Evolutionary conservation across 2,888 invertebrate genomes (phyloP), one percentile per base, ranked within the genome.

Genomic region (Cataglyphis livida): DNA sequence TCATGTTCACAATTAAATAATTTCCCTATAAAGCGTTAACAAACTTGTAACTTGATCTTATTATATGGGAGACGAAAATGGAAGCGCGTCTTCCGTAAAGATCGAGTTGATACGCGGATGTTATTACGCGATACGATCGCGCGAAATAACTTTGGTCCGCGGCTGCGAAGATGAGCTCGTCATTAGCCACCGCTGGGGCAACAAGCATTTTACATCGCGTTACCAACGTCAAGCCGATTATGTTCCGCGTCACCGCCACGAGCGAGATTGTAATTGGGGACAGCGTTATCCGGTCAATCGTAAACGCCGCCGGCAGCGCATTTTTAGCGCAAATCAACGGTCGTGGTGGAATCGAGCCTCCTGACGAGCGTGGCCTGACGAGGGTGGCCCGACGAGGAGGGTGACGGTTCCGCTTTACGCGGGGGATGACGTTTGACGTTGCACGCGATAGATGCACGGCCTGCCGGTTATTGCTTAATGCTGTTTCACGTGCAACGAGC

Each of bases 401-500:
- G n/a, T 51, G 51, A 38, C 35, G 35, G 6, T 35, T 6, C 71
- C 83, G 82, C 28, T 84, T 75, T 81, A 76, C 83, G 70, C 81
- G 48, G 70, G 57, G 79, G 65, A 66, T 89, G 91, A 91, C 91
- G 86, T 92, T 92, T 91, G 92, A 92, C 91, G 90, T 51, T 91
- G 89, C 88, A 86, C 85, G 86, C 91, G 86, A 89, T 89, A 90
- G 87, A 87, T 84, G 85, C 90, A 92, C 91, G 89, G 89, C 86
- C 90, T 91, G 92, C 91, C 89, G 92, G 91, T 92, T 91, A 91
- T 92, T 91, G 91, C 91, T 91, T 91, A 91, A 92, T 89, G 90
- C 88, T 88, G 90, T 91, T 92, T 92, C 91, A 89, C 88, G 90
- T 70, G 57, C 76, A 66, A 10, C 82, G 76, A 76, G 62, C 70